Evolutionary conservation across 2,797 vertebrate species (phyloP), one percentile per base, ranked within the genome.

Genomic region (Loriculus beryllinus): DNA sequence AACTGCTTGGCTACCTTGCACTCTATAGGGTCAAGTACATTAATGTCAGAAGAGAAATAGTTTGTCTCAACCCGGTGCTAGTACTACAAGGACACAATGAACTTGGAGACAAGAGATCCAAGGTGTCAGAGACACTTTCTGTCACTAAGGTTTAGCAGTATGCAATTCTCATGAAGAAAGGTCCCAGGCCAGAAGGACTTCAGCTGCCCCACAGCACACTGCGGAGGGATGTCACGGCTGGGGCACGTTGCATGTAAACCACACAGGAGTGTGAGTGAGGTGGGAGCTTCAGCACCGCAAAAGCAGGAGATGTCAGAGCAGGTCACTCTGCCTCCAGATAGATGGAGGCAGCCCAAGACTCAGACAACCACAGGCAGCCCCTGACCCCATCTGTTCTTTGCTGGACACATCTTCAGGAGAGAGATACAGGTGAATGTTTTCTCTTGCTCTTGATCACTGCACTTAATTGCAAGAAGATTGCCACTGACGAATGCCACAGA

Each of bases 221-320:
- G 16, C 0, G 0, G 39, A 77, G 3, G 7, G 43, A 31, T 2
- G 7, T 18, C 40, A 35, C 4, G 0, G 62, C 11, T 2, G 0
- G 23, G 25, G 13, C 54, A 52, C 0, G 1, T 12, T 6, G 1
- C 26, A 31, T 1, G 1, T 9, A 45, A 13, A 47, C 47, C 65
- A 40, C 4, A 52, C 28, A 39, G 70, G 33, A 70, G 3, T 40
- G 28, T 3, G 20, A 57, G 33, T 5, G 52, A 63, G 37, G 35
- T 2, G 1, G 72, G 13, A 64, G n/a, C 45, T 71, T 15, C 45
- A 33, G 37, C 16, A 16, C 63, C 80, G 26, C 39, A 64, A 80
- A 71, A 40, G 21, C 39, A 87, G 49, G 54, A 86, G 75, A 69
- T 0, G 0, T 1, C 25, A 37, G n/a, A 76, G 31, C n/a, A 54